phyloP scores from a whole-genome alignment of 2,113 vertebrate genomes.

The Podocnemis expansa region DNA sequence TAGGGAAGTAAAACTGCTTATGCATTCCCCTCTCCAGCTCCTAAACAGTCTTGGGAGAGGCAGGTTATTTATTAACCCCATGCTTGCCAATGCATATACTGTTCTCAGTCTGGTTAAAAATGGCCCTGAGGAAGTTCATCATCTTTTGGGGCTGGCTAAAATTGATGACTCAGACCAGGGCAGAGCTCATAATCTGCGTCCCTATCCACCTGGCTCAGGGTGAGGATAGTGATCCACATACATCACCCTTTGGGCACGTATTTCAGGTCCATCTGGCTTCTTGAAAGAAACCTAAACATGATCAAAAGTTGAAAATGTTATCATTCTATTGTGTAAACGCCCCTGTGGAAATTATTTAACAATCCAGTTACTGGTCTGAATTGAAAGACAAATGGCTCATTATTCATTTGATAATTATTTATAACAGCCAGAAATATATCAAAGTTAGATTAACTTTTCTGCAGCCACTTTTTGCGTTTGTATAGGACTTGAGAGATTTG shows the following conservation, averaged over 20 bases:
- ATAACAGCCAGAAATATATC: neutral
- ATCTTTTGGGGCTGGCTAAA: neutral
- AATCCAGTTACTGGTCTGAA: neutral
- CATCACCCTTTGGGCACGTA: neutral
- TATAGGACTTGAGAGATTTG: neutral
- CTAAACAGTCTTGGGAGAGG: neutral
- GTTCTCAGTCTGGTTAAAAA: neutral
- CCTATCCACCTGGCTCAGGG: neutral
- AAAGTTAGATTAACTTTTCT: neutral
- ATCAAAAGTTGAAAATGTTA: neutral
- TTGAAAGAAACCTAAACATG: neutral
- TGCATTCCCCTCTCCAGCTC: neutral
- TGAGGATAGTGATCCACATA: neutral
- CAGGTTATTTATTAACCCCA: neutral
- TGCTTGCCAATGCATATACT: neutral
- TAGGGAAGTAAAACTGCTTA: neutral
- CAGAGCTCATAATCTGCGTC: neutral
- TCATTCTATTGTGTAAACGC: neutral
- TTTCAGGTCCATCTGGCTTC: neutral
- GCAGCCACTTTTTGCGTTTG: neutral
- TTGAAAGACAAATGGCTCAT: neutral
- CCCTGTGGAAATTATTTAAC: fast-evolving
- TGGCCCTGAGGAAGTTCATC: neutral
- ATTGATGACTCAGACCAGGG: neutral
- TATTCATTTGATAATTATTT: neutral